Evolutionary conservation across 2,797 vertebrate species (phyloP).

Genomic region (Rhyacichthys aspro): DNA sequence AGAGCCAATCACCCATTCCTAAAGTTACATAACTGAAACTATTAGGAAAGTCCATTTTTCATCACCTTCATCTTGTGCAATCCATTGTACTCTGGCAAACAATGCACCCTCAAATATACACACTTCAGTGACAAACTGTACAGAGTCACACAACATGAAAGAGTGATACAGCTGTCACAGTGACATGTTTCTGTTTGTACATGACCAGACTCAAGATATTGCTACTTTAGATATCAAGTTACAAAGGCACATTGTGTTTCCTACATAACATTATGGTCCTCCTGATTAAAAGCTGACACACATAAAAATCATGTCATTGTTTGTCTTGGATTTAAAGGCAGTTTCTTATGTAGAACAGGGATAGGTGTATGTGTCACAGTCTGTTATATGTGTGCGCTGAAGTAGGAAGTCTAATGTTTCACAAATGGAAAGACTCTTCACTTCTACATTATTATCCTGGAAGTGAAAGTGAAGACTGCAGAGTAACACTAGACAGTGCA

Average conservation of each 20-base stretch:
- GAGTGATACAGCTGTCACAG: conserved; percentile 25
- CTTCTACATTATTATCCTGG: conserved; percentile 10
- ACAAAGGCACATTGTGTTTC: conserved; percentile 26
- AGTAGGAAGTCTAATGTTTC: conserved; percentile 26
- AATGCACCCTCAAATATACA: background rate
- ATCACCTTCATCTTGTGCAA: conserved; percentile 30
- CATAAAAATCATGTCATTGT: conserved; percentile 4
- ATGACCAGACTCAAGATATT: conserved; percentile 10
- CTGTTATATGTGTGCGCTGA: background rate
- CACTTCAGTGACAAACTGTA: conserved; percentile 12
- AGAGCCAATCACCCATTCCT: too few relatives aligned
- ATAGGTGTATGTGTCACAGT: too few relatives aligned
- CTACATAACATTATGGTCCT: conserved; percentile 12
- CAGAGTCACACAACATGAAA: conserved; percentile 14
- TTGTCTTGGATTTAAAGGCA: background rate
- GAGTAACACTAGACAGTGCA: background rate
- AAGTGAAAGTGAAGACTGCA: conserved; percentile 13
- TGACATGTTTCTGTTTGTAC: conserved; percentile 19
- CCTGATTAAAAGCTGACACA: conserved; percentile 5
- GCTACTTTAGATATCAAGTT: conserved; percentile 32
- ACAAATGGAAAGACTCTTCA: conserved; percentile 23
- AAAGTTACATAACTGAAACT: background rate
- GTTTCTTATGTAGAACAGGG: too few relatives aligned
- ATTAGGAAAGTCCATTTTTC: conserved; percentile 5
- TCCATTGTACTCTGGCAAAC: conserved; percentile 29